A percentile compares a stretch with the other conserved stretches of the same genome.
These are phyloP conservation scores for Aspidiotus destructor DNA, from an alignment of 2,888 invertebrate species.

Conservation along the genomic window DNA sequence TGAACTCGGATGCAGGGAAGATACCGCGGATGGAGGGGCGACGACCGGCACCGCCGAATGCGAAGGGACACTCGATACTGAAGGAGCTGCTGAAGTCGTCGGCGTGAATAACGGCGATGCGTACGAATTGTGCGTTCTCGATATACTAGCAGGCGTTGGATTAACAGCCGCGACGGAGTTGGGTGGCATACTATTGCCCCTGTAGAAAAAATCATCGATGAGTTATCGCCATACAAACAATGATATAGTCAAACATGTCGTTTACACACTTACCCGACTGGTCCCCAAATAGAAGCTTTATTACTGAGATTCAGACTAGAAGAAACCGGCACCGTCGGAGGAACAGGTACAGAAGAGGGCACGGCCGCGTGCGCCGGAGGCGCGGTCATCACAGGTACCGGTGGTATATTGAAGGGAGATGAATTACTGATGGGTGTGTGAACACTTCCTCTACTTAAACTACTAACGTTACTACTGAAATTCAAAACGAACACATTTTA, in stretches of 20 bases:
- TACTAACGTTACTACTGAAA: slow-evolving; percentile 71
- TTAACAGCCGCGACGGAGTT: slow-evolving; percentile 46
- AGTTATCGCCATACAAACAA: slow-evolving; percentile 23
- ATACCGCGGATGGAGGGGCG: slow-evolving; percentile 40
- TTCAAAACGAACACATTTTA: slow-evolving; percentile 34
- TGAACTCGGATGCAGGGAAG: slow-evolving; percentile 39
- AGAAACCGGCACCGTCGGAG: slow-evolving; percentile 47
- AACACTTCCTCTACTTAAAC: slow-evolving; percentile 62
- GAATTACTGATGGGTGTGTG: slow-evolving; percentile 42
- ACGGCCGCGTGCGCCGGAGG: slow-evolving; percentile 37
- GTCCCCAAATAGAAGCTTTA: slow-evolving; percentile 43
- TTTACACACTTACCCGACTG: slow-evolving; percentile 37
- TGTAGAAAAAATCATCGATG: background rate
- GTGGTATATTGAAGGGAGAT: slow-evolving; percentile 37
- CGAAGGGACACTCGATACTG: slow-evolving; percentile 21
- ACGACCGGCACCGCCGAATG: slow-evolving; percentile 43
- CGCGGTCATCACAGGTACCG: slow-evolving; percentile 33
- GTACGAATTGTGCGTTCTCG: slow-evolving; percentile 44
- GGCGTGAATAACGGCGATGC: slow-evolving; percentile 61
- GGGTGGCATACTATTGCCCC: slow-evolving; percentile 36
- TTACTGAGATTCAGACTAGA: slow-evolving; percentile 52
- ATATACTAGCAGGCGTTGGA: slow-evolving; percentile 4
- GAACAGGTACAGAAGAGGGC: slow-evolving; percentile 39
- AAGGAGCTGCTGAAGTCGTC: slow-evolving; percentile 43
- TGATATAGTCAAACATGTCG: background rate